Evolutionary conservation across 2,113 vertebrate species (phyloP).

Genomic region (Nesoenas mayeri): DNA sequence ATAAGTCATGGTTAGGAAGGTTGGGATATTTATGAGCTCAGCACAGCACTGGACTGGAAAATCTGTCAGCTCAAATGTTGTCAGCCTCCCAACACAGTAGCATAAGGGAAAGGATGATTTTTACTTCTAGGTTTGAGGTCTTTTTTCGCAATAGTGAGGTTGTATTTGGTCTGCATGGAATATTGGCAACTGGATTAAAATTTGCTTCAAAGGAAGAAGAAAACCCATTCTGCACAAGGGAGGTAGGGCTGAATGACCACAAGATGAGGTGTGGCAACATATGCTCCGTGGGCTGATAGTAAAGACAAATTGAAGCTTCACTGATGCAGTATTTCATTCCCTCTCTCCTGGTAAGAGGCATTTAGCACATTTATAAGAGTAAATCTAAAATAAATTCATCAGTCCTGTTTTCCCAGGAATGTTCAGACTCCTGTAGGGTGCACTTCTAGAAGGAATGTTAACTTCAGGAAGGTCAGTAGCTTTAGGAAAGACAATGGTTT

Average conservation of each 20-base stretch:
- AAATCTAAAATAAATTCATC: not conserved
- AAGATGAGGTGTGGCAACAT: rapidly evolving
- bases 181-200: not conserved
- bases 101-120: not conserved
- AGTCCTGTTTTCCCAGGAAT: not conserved
- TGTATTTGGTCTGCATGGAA: not conserved
- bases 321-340: not conserved
- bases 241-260: not conserved
- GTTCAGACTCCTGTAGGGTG: not conserved
- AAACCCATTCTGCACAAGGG: not conserved
- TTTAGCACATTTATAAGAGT: not conserved
- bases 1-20: not conserved
- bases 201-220: not conserved
- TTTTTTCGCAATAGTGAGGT: not conserved
- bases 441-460: not conserved
- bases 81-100: not conserved
- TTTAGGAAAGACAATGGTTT: not conserved
- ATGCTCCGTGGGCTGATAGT: not conserved
- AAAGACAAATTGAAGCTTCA: not conserved
- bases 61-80: not conserved
- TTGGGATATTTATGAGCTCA: not conserved
- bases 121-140: not conserved
- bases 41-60: not conserved
- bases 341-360: not conserved
- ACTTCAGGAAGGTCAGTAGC: not conserved